Conservation (phyloP, 2,113 vertebrate species). For the Aleadryas rufinucha region DNA sequence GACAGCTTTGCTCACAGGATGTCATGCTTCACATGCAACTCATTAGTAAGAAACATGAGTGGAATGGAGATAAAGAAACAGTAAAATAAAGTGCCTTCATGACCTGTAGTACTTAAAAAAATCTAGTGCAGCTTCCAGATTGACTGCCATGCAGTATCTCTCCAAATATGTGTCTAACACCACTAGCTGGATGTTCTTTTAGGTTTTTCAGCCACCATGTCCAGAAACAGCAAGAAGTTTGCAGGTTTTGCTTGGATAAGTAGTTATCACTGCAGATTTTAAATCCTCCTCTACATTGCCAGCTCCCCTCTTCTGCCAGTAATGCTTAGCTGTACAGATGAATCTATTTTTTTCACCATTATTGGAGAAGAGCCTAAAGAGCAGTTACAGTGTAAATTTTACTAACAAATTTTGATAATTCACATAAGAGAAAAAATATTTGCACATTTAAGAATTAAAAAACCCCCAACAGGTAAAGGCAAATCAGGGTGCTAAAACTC, state of each 20-base stretch:
- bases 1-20: not conserved
- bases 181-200: not conserved
- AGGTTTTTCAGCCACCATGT: not conserved
- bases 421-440: not conserved
- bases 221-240: not conserved
- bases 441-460: not conserved
- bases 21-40: not conserved
- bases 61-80: not conserved
- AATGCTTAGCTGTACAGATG: not conserved
- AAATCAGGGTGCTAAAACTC: not conserved
- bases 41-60: not conserved
- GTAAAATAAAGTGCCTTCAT: not conserved
- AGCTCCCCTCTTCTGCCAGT: not conserved
- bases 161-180: not conserved
- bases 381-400: not conserved
- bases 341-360: not conserved
- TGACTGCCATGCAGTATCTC: not conserved
- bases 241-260: not conserved
- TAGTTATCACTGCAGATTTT: not conserved
- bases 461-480: not conserved
- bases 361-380: not conserved
- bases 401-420: not conserved
- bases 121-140: not conserved
- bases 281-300: not conserved
- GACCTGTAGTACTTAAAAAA: not conserved